A percentile compares a stretch with the other conserved stretches of the same genome.
Conservation (phyloP, 2,888 invertebrate genomes). For the Amphipyra tragopoginis region DNA sequence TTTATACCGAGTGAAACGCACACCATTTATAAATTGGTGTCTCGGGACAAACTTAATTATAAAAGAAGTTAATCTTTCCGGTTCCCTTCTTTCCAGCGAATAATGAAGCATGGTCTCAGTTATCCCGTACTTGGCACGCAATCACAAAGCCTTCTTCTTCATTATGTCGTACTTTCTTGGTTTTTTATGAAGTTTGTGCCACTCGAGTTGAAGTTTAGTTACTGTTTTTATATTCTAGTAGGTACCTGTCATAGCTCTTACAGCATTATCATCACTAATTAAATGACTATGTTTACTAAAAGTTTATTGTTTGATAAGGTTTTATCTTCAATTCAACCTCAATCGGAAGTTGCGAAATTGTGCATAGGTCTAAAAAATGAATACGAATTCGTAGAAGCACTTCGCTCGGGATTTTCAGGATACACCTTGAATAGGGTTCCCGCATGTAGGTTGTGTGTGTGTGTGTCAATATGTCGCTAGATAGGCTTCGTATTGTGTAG, state of each 20-base stretch:
- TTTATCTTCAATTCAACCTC: too few species aligned
- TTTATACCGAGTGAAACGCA: conserved; percentile 45
- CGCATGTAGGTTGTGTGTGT: conserved; percentile 18
- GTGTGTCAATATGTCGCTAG: conserved; percentile 38
- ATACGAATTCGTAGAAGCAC: conserved; percentile 14
- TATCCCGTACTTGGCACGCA: conserved; percentile 72
- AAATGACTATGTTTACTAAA: too few species aligned
- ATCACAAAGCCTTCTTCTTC: conserved; percentile 72
- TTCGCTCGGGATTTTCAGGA: conserved; percentile 15
- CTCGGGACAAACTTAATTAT: conserved; percentile 65
- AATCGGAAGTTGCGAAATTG: background rate
- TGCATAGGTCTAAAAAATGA: background rate
- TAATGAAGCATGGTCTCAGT: conserved; percentile 71
- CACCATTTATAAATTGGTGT: conserved; percentile 58
- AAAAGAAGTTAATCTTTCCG: conserved; percentile 65
- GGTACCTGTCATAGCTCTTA: too few species aligned
- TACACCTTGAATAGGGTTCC: conserved; percentile 4
- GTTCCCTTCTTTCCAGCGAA: conserved; percentile 59
- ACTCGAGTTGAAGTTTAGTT: conserved; percentile 19
- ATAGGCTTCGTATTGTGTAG: conserved; percentile 50
- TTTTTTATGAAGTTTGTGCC: conserved; percentile 27
- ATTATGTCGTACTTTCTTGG: conserved; percentile 68
- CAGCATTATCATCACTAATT: too few species aligned
- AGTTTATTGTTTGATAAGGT: too few species aligned
- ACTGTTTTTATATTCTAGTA: background rate